Percentiles rank a stretch among this genome's conserved stretches.
Evolutionary conservation across 1,140 invertebrate species (phyloP).

Genomic region (Dinothrombium tinctorium): DNA sequence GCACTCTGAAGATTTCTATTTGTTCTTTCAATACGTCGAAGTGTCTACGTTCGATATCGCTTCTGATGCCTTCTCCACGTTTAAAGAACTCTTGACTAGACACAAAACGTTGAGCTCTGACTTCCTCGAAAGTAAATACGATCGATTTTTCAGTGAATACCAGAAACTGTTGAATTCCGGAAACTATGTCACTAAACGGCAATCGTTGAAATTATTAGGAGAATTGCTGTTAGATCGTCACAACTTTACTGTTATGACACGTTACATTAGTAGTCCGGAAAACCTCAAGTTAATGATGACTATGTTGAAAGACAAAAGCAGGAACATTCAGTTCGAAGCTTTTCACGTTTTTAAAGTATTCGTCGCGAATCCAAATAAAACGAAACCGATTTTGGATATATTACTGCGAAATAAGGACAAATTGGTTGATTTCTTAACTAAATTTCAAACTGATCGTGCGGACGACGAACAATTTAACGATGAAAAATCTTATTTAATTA

Average conservation of each 20-base stretch:
- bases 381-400: slow-evolving; percentile 95
- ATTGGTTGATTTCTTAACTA: slow-evolving; percentile 91
- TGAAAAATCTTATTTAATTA: slow-evolving; percentile 98
- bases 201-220: slow-evolving; percentile 80
- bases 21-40: slow-evolving; percentile 99
- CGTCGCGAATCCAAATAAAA: slow-evolving; percentile 99
- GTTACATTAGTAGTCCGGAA: slow-evolving; percentile 84
- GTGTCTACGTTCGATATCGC: slow-evolving; percentile 99
- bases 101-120: slow-evolving; percentile 95
- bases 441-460: slow-evolving; percentile 95
- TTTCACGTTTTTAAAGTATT: slow-evolving; percentile 99
- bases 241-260: slow-evolving; percentile 75
- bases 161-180: slow-evolving; percentile 90
- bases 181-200: slow-evolving; percentile 90
- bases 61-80: slow-evolving; percentile 99
- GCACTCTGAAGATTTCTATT: slow-evolving; percentile 91
- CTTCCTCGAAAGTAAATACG: slow-evolving; percentile 81
- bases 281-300: slow-evolving; percentile 99
- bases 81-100: slow-evolving; percentile 97
- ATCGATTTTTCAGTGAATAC: slow-evolving; percentile 88
- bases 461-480: slow-evolving; percentile 99
- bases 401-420: slow-evolving; percentile 94
- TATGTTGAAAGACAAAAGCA: slow-evolving; percentile 95
- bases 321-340: slow-evolving; percentile 99
- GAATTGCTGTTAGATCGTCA: slow-evolving; percentile 92